Conservation (phyloP, 2,113 vertebrate genomes). For the Candoia aspera region DNA sequence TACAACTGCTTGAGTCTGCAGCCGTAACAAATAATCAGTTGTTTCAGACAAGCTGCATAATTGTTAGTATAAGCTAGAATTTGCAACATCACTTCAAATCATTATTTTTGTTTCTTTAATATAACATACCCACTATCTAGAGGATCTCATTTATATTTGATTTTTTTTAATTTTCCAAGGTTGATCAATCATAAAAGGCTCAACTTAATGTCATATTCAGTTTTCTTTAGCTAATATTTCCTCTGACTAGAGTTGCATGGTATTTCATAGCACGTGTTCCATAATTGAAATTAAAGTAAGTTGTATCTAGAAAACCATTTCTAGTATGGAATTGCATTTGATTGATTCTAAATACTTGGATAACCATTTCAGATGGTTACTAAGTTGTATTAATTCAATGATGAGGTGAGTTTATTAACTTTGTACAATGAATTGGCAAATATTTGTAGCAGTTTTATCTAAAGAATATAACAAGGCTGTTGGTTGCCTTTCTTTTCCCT, state of each 20-base stretch:
- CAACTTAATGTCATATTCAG: background rate
- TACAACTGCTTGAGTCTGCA: background rate
- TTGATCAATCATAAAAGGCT: background rate
- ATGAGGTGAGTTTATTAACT: background rate
- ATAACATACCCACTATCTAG: background rate
- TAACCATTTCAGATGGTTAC: background rate
- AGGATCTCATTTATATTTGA: background rate
- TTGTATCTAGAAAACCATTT: background rate
- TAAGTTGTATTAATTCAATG: background rate
- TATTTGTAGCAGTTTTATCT: background rate
- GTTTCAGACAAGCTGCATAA: background rate
- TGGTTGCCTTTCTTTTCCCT: background rate
- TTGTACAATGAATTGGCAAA: background rate
- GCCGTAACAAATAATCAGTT: background rate
- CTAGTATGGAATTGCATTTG: background rate
- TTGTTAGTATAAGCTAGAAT: background rate
- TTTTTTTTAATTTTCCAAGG: background rate
- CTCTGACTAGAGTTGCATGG: background rate
- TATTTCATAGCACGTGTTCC: background rate
- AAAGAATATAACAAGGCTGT: background rate
- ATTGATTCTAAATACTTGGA: background rate
- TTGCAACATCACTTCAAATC: background rate
- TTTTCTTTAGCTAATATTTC: background rate
- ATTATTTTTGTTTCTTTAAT: background rate
- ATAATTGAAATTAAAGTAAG: background rate